Evolutionary conservation across 2,888 invertebrate species (phyloP).

Genomic region (Drosophila atroscutellata): DNA sequence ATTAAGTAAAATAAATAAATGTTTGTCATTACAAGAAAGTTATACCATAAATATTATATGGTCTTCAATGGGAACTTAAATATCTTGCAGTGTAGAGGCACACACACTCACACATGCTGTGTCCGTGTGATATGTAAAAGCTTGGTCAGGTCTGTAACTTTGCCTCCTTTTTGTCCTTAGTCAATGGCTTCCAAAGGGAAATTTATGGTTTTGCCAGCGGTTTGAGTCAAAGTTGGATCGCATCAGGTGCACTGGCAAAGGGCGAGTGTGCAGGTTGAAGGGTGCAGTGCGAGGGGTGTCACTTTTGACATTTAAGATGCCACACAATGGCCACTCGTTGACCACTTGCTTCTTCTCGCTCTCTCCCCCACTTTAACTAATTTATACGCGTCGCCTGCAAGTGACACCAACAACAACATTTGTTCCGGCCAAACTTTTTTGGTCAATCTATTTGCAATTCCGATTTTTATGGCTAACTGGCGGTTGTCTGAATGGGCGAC

Average conservation of each 20-base stretch:
- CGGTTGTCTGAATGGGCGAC: constrained; percentile 23
- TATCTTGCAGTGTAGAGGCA: not conserved
- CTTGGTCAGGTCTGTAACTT: constrained; percentile 29
- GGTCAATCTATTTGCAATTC: constrained; percentile 72
- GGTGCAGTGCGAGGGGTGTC: constrained; percentile 61
- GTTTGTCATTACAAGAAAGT: not conserved
- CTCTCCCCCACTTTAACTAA: constrained; percentile 61
- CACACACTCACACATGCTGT: constrained; percentile 11
- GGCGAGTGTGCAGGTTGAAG: constrained; percentile 31
- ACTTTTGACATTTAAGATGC: constrained; percentile 80
- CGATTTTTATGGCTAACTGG: constrained; percentile 57
- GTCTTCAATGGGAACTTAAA: not conserved
- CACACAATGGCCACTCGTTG: constrained; percentile 67
- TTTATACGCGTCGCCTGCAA: constrained; percentile 82
- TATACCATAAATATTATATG: not conserved
- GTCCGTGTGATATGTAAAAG: constrained; percentile 33
- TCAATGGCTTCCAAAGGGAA: constrained; percentile 63
- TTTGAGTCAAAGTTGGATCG: constrained; percentile 70
- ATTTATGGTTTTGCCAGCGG: constrained; percentile 77
- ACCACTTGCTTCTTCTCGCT: constrained; percentile 18
- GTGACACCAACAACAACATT: constrained; percentile 71
- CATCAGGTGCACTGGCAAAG: constrained; percentile 69
- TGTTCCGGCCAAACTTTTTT: constrained; percentile 59
- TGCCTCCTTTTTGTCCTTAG: constrained; percentile 46
- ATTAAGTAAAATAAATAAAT: too few species aligned